Evolutionary conservation across 2,113 vertebrate species (phyloP).

Genomic region (Pimephales promelas): DNA sequence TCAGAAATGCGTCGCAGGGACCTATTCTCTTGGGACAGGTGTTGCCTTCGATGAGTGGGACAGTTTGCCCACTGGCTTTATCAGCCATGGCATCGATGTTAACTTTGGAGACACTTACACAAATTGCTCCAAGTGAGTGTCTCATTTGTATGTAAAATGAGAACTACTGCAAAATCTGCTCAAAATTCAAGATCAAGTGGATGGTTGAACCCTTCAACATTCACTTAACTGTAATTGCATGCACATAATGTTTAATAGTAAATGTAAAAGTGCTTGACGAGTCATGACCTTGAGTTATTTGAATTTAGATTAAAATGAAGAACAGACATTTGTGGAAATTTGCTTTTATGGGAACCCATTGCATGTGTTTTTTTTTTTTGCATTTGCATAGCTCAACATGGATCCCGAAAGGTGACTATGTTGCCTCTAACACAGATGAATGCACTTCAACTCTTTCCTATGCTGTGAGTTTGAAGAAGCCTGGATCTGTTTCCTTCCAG

Average conservation of each 20-base stretch:
- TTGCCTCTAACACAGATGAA: slow-evolving; percentile 92
- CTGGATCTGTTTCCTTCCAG: slow-evolving; percentile 86
- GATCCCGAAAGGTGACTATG: slow-evolving; percentile 84
- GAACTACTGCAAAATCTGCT: not conserved
- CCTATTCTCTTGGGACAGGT: slow-evolving; percentile 90
- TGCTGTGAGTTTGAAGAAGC: slow-evolving; percentile 88
- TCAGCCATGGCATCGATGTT: slow-evolving; percentile 78
- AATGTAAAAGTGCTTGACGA: slow-evolving; percentile 7
- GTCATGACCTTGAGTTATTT: slow-evolving; percentile 12
- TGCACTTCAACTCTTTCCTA: slow-evolving; percentile 92
- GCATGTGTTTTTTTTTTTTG: slow-evolving; percentile 5
- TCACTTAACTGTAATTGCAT: slow-evolving; percentile 6
- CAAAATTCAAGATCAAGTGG: slow-evolving; percentile 18
- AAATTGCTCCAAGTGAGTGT: slow-evolving; percentile 87
- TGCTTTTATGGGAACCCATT: not conserved
- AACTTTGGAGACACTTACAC: slow-evolving; percentile 59
- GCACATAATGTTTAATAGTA: not conserved
- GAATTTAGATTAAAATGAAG: not conserved
- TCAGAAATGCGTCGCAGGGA: slow-evolving; percentile 83
- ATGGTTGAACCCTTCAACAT: not conserved
- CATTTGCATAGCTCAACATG: slow-evolving; percentile 85
- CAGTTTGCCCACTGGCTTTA: slow-evolving; percentile 84
- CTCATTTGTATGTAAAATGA: not conserved
- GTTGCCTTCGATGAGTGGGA: slow-evolving; percentile 92
- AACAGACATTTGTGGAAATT: not conserved